Percentiles rank a stretch among this genome's conserved stretches.
Evolutionary conservation across 2,797 vertebrate species (phyloP).

Genomic region (Hozukius guyotensis): DNA sequence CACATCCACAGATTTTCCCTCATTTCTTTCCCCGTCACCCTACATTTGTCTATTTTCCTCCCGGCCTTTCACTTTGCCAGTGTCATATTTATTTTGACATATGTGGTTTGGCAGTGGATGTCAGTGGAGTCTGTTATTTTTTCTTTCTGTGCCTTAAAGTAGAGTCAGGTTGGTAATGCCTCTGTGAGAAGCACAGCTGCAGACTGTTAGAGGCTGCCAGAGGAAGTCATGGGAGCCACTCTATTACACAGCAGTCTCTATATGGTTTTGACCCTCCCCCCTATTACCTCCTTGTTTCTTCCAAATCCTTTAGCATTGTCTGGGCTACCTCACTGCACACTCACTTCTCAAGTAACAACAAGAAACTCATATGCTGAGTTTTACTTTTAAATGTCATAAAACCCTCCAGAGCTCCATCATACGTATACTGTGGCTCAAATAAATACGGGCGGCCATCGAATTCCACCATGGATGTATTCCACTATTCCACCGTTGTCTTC

Average conservation of each 20-base stretch:
- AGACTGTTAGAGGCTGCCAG: slow-evolving; percentile 70
- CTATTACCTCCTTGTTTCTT: slow-evolving; percentile 30
- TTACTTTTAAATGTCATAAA: slow-evolving; percentile 9
- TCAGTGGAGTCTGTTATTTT: slow-evolving; percentile 62
- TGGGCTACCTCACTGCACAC: slow-evolving; percentile 4
- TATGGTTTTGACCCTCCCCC: slow-evolving; percentile 52
- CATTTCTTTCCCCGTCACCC: slow-evolving; percentile 36
- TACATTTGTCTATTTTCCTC: slow-evolving; percentile 53
- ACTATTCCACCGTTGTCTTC: no score
- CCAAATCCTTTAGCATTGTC: slow-evolving; percentile 29
- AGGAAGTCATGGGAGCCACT: slow-evolving; percentile 75
- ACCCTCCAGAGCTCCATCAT: neutral
- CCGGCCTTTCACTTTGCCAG: slow-evolving; percentile 59
- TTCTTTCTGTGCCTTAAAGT: slow-evolving; percentile 67
- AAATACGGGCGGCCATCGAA: no score
- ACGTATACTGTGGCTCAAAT: no score
- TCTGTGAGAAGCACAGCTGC: slow-evolving; percentile 80
- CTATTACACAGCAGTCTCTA: slow-evolving; percentile 67
- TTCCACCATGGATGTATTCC: no score
- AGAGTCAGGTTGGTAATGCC: slow-evolving; percentile 73
- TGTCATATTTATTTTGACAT: slow-evolving; percentile 72
- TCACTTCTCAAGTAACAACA: slow-evolving; percentile 9
- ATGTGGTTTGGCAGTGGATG: slow-evolving; percentile 76
- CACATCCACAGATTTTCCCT: slow-evolving; percentile 41
- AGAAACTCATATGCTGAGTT: slow-evolving; percentile 2